Conservation (phyloP, 2,888 invertebrate species). For the Andrena flavipes region DNA sequence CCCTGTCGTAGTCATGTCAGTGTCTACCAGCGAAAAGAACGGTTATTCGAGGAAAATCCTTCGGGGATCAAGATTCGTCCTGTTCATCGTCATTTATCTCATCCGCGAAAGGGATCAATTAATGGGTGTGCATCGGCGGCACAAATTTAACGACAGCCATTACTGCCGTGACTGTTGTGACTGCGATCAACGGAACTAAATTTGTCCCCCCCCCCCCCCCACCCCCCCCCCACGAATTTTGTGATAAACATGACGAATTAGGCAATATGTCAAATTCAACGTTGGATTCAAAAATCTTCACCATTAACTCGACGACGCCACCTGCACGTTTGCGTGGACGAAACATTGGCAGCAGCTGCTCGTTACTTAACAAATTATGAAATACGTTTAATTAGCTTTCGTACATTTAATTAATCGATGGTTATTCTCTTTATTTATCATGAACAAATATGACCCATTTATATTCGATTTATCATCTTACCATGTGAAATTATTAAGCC, state of each 20-base stretch:
- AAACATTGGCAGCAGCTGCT: no score
- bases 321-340: no score
- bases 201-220: not conserved
- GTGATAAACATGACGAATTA: not conserved
- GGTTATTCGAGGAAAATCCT: slow-evolving; percentile 50
- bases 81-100: slow-evolving; percentile 62
- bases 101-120: slow-evolving; percentile 69
- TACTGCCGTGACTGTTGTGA: slow-evolving; percentile 3
- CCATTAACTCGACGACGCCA: not conserved
- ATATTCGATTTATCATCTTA: no score
- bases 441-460: no score
- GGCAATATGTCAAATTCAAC: slow-evolving; percentile 1
- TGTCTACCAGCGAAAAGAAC: slow-evolving; percentile 35
- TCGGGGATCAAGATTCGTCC: slow-evolving; percentile 54
- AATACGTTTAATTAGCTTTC: no score
- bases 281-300: not conserved
- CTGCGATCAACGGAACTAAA: slow-evolving; percentile 19
- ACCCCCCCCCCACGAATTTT: slow-evolving; percentile 1
- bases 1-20: slow-evolving; percentile 71
- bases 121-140: slow-evolving; percentile 42
- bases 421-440: no score
- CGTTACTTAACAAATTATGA: no score
- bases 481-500: no score
- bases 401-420: no score
- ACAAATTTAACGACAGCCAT: slow-evolving; percentile 40